Percentiles rank a stretch among this genome's conserved stretches.
phyloP scores from a whole-genome alignment of 2,888 invertebrate species.

The Ptycholaimellus sp. region DNA sequence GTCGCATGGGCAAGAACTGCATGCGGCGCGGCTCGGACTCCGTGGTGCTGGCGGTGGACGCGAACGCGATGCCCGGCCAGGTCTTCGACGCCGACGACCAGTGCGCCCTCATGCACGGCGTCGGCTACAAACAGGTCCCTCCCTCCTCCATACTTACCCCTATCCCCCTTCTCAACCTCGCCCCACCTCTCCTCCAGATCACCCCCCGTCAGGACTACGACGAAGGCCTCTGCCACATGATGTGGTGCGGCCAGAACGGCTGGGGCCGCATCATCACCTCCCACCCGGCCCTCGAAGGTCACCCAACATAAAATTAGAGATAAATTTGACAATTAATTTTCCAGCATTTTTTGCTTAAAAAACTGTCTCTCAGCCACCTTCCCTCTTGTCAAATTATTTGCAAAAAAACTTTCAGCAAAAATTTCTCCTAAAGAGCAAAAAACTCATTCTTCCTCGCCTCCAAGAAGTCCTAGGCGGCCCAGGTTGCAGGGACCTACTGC shows the following conservation, averaged over 20 bases:
- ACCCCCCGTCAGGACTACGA: conserved; percentile 20
- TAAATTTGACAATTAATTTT: too few relatives aligned
- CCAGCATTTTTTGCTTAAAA: too few relatives aligned
- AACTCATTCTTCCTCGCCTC: too few relatives aligned
- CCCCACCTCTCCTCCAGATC: too few relatives aligned
- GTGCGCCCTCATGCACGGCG: conserved; percentile 23
- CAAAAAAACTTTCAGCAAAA: too few relatives aligned
- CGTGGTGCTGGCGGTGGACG: conserved; percentile 14
- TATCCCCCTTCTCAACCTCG: too few relatives aligned
- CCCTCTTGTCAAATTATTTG: too few relatives aligned
- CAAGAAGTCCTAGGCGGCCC: too few relatives aligned
- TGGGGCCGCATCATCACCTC: conserved; percentile 24
- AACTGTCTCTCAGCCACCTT: too few relatives aligned
- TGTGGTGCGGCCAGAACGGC: conserved; percentile 23
- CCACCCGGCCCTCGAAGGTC: conserved; percentile 18
- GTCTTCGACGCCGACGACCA: conserved; percentile 23
- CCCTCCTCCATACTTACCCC: neutral
- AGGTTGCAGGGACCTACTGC: conserved; percentile 21
- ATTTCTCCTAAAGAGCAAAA: too few relatives aligned
- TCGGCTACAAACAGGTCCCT: conserved; percentile 18
- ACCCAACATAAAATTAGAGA: too few relatives aligned
- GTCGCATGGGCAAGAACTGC: conserved; percentile 16
- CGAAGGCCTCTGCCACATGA: conserved; percentile 25
- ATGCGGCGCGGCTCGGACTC: conserved; percentile 16
- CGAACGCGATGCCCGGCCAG: conserved; percentile 20